Evolutionary conservation across 2,797 vertebrate species (phyloP).

Genomic region (Carcharodon carcharias): DNA sequence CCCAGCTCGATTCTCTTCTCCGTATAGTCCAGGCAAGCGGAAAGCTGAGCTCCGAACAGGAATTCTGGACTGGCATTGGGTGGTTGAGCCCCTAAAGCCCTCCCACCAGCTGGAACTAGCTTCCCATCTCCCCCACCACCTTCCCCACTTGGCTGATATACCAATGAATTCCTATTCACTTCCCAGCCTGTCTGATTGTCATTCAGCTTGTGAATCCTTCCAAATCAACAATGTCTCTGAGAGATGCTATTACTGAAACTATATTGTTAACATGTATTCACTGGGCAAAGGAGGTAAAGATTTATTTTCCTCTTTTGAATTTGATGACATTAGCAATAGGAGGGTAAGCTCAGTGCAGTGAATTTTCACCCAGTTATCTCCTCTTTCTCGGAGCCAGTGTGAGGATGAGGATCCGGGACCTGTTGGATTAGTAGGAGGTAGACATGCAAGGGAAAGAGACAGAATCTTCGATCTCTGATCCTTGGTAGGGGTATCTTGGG

Average conservation of each 20-base stretch:
- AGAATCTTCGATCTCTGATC: too few relatives aligned
- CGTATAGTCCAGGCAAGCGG: background rate
- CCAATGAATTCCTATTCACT: background rate
- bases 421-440: background rate
- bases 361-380: background rate
- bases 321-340: background rate
- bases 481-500: too few relatives aligned
- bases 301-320: background rate
- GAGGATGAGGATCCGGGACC: background rate
- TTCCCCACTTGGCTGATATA: too few relatives aligned
- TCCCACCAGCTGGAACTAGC: background rate
- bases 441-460: background rate
- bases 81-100: background rate
- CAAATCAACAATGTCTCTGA: background rate
- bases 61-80: background rate
- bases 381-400: background rate
- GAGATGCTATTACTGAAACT: background rate
- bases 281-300: background rate
- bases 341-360: background rate
- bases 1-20: background rate
- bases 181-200: background rate
- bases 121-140: too few relatives aligned
- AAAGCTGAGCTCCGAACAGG: background rate
- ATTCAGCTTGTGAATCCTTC: background rate
- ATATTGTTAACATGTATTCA: background rate